These are phyloP conservation scores for Chrysemys picta DNA, from an alignment of 2,113 vertebrate genomes.

Conservation along the genomic window DNA sequence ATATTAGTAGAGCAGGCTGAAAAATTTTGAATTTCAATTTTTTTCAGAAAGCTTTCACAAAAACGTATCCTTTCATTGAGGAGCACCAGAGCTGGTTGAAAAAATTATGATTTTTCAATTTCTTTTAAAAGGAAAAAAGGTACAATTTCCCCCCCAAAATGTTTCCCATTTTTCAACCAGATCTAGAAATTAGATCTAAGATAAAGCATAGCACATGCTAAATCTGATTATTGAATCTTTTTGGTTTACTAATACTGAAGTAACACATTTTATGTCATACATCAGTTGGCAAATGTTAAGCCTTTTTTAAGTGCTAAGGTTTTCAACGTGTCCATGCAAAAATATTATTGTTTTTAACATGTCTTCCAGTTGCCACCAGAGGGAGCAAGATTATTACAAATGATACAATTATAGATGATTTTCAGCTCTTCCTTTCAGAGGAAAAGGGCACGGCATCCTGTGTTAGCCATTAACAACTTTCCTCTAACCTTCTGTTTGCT, in stretches of 20 bases:
- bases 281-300: background rate
- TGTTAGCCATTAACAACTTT: background rate
- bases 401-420: background rate
- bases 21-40: background rate
- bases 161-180: background rate
- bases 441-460: constrained; percentile 78
- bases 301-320: background rate
- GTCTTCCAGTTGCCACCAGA: constrained; percentile 52
- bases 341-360: background rate
- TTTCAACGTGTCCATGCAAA: rapidly evolving
- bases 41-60: background rate
- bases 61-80: background rate
- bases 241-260: background rate
- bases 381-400: constrained; percentile 44
- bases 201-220: background rate
- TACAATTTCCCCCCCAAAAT: background rate
- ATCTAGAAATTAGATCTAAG: background rate
- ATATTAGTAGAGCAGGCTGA: rapidly evolving
- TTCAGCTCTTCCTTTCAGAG: constrained; percentile 53
- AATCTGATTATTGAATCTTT: background rate
- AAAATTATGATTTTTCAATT: background rate
- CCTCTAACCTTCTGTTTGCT: background rate
- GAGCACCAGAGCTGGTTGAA: background rate
- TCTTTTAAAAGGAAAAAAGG: background rate
- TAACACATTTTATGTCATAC: background rate